Conservation (phyloP, 2,888 invertebrate species). For the Synanthedon myopaeformis region DNA sequence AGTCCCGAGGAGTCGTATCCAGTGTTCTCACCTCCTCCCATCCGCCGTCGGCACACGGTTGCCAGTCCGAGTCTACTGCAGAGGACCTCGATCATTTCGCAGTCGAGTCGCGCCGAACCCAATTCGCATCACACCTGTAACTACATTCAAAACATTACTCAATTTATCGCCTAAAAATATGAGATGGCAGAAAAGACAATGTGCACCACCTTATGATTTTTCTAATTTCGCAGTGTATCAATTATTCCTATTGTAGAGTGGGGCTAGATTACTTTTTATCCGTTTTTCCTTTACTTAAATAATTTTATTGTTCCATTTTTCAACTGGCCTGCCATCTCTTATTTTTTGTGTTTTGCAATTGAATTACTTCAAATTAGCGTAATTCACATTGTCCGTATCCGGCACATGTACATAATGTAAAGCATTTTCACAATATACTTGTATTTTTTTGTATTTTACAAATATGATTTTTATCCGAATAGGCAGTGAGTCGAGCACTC, state of each 20-base stretch:
- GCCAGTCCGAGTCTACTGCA: conserved; percentile 67
- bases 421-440: conserved; percentile 28
- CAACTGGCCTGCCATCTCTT: no score
- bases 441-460: conserved; percentile 14
- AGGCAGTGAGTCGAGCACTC: conserved; percentile 37
- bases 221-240: no score
- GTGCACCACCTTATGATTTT: no score
- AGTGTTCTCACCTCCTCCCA: conserved; percentile 86
- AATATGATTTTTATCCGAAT: conserved; percentile 32
- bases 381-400: conserved; percentile 9
- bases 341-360: no score
- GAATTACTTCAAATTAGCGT: conserved; percentile 1
- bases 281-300: no score
- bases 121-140: conserved; percentile 94
- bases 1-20: conserved; percentile 87
- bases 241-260: no score
- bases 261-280: no score
- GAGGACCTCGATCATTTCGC: conserved; percentile 81
- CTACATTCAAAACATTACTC: conserved; percentile 14
- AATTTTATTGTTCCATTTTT: no score
- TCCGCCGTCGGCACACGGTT: conserved; percentile 75
- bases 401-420: conserved; percentile 50
- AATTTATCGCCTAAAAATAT: no score
- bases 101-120: conserved; percentile 78
- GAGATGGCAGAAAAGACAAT: no score